phyloP scores from a whole-genome alignment of 2,888 invertebrate genomes.

The Lacanobia wlatinum region DNA sequence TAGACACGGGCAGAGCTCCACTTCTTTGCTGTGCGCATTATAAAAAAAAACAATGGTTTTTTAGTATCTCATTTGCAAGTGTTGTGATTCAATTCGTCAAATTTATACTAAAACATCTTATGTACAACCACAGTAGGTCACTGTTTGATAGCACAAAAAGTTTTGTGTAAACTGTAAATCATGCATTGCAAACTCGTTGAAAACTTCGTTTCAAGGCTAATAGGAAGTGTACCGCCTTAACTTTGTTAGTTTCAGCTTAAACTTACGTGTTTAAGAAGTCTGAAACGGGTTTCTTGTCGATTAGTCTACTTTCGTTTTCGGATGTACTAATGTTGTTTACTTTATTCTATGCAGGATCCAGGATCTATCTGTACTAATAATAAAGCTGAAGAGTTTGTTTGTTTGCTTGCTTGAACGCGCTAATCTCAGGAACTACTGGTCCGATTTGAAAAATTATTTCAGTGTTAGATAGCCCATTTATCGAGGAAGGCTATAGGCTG shows the following conservation, averaged over 20 bases:
- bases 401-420: too few species aligned
- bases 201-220: slow-evolving; percentile 62
- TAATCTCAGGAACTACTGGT: too few species aligned
- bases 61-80: slow-evolving; percentile 8
- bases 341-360: background rate
- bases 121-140: slow-evolving; percentile 30
- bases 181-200: slow-evolving; percentile 46
- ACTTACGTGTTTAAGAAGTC: slow-evolving; percentile 36
- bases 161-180: slow-evolving; percentile 51
- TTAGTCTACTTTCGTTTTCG: slow-evolving; percentile 20
- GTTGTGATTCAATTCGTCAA: background rate
- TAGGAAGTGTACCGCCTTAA: slow-evolving; percentile 49
- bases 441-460: too few species aligned
- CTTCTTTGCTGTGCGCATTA: too few species aligned
- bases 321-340: background rate
- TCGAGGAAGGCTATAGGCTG: too few species aligned
- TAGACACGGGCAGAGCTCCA: too few species aligned
- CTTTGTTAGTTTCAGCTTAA: slow-evolving; percentile 48
- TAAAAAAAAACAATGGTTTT: slow-evolving; percentile 26
- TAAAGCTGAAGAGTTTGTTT: too few species aligned
- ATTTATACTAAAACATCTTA: slow-evolving; percentile 21
- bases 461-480: too few species aligned
- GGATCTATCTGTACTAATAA: too few species aligned
- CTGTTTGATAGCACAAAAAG: slow-evolving; percentile 48
- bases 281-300: slow-evolving; percentile 22